Evolutionary conservation across 2,113 vertebrate genomes (phyloP), one percentile per base, ranked within the genome.

Genomic region (Perognathus longimembris): DNA sequence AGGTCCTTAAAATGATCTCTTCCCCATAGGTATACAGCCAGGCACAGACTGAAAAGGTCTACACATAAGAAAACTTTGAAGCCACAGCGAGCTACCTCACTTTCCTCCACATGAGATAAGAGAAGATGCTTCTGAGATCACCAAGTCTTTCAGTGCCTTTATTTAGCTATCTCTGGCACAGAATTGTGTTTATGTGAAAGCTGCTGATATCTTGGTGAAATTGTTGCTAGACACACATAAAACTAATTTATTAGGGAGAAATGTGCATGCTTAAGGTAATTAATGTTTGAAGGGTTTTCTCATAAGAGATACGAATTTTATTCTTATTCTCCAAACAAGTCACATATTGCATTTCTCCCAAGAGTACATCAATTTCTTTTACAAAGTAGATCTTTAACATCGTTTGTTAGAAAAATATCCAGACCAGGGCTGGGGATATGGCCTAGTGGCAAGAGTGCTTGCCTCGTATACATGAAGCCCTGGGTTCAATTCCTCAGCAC

Each of bases 11-110:
- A 54, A 54, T 54, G 2, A 54, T 18, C 50, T 15, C 50, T 54
- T 12, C 50, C 50, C 17, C 50, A 4, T 18, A 54, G 50, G 50
- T 17, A 17, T 54, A 3, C 50, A 54, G 50, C 15, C 50, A 54
- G 50, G 15, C 15, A 54, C 50, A 54, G 50, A 15, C 50, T 54
- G 17, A 54, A 54, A 4, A 54, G 11, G 50, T 54, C 50, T 54
- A 17, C 8, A n/a, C 61, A 17, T 34, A 6, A 71, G 28, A 70
- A n/a, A 54, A 17, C 14, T 15, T 54, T 17, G 8, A 4, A 2
- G 8, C 6, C 2, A 0, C 8, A 26, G 20, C 6, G 5, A 34
- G 1, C 17, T 64, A 6, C 7, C 42, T 21, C 30, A 1, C 4
- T 22, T 26, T 64, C 36, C 3, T n/a, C 15, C 7, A 11, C 3